These are phyloP conservation scores for Cerastis leucographa DNA, from an alignment of 2,888 invertebrate genomes.

Conservation along the genomic window DNA sequence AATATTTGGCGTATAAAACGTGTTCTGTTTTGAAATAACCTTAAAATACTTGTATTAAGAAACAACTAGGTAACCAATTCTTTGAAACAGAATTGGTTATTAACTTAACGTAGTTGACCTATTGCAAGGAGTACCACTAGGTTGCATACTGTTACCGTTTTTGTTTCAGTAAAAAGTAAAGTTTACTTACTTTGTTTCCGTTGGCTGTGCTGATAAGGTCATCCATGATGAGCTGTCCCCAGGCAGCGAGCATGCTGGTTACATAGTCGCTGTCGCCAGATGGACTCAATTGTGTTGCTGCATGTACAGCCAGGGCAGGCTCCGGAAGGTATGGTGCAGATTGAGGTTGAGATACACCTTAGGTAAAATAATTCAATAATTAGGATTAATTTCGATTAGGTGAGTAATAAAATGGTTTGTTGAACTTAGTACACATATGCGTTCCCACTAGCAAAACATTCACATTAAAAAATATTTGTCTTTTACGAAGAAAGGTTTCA, in stretches of 20 bases:
- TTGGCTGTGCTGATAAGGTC: conserved; percentile 93
- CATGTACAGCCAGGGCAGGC: conserved; percentile 90
- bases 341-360: conserved; percentile 82
- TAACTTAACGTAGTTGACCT: no score
- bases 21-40: conserved; percentile 25
- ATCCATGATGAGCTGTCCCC: conserved; percentile 94
- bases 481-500: background rate
- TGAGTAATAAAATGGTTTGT: no score
- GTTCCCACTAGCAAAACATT: background rate
- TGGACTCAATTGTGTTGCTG: conserved; percentile 90
- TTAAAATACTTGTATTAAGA: conserved; percentile 17
- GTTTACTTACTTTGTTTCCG: conserved; percentile 82
- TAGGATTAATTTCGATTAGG: no score
- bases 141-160: conserved; percentile 33
- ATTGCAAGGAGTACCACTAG: conserved; percentile 46
- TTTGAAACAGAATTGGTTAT: no score
- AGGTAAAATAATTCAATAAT: background rate
- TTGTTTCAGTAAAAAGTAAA: conserved; percentile 29
- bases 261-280: conserved; percentile 93
- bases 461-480: background rate
- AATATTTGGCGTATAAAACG: conserved; percentile 24
- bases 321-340: conserved; percentile 92
- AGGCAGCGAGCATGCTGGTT: conserved; percentile 94
- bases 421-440: no score
- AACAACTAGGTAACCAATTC: conserved; percentile 10